Percentiles rank a stretch among this genome's conserved stretches.
Conservation (phyloP, 2,888 invertebrate genomes). For the Unio pictorum region DNA sequence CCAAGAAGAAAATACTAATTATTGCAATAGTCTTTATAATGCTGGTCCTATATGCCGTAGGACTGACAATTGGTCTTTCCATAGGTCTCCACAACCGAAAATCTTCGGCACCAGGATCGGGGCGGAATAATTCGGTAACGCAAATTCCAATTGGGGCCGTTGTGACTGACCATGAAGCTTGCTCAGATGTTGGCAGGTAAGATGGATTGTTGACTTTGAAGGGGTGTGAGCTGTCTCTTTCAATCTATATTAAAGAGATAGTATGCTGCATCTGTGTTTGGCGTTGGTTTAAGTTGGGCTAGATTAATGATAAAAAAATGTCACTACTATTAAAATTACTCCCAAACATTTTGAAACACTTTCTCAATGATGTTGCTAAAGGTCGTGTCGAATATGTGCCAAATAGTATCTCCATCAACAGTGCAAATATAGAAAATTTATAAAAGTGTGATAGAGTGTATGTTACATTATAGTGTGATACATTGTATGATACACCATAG, state of each 20-base stretch:
- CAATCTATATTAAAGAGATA: background rate
- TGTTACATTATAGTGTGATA: too few species aligned
- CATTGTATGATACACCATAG: too few species aligned
- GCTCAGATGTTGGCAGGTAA: constrained; percentile 51
- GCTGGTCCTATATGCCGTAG: constrained; percentile 21
- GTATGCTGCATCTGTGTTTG: background rate
- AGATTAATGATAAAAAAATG: too few species aligned
- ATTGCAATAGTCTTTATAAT: constrained; percentile 10
- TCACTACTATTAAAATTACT: too few species aligned
- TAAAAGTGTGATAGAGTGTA: too few species aligned
- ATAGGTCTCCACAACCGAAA: constrained; percentile 6
- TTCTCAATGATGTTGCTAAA: too few species aligned
- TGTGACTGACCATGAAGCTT: constrained; percentile 46
- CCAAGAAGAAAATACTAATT: constrained; percentile 12
- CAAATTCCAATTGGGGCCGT: constrained; percentile 33
- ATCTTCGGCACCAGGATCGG: background rate
- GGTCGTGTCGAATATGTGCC: too few species aligned
- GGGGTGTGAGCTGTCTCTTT: background rate
- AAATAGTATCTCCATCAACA: too few species aligned
- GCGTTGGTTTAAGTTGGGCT: too few species aligned
- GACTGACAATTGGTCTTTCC: constrained; percentile 17
- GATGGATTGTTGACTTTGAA: background rate
- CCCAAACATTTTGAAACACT: too few species aligned
- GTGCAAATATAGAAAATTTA: too few species aligned
- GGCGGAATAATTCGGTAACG: background rate